phyloP scores from a whole-genome alignment of 2,888 invertebrate genomes.

The Ochropleura leucogaster region DNA sequence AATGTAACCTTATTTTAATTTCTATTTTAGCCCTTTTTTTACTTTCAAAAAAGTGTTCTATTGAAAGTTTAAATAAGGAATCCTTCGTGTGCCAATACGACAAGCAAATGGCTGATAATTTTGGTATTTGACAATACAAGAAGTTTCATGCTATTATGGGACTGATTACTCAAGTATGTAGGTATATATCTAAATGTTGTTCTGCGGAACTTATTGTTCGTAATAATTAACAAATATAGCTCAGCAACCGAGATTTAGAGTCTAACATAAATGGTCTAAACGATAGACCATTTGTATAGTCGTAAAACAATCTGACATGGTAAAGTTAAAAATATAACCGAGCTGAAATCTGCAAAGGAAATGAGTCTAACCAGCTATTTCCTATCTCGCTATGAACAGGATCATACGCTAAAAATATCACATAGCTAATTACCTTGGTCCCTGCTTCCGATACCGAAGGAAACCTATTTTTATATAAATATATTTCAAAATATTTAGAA shows the following conservation, averaged over 20 bases:
- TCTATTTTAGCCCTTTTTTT: background rate
- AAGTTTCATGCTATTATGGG: background rate
- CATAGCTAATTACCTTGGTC: background rate
- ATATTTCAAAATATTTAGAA: too few relatives aligned
- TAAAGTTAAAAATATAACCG: conserved; percentile 12
- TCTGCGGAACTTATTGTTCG: background rate
- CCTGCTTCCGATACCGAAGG: too few relatives aligned
- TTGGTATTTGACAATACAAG: background rate
- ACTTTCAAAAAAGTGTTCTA: too few relatives aligned
- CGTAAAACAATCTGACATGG: conserved; percentile 18
- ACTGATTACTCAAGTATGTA: background rate
- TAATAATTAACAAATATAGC: conserved; percentile 3
- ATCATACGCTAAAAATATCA: conserved; percentile 59
- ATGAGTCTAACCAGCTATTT: conserved; percentile 56
- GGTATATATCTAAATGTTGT: background rate
- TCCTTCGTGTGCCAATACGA: background rate
- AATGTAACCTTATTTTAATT: too few relatives aligned
- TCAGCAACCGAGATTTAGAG: background rate
- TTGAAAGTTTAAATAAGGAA: background rate
- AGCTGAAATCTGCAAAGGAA: conserved; percentile 42
- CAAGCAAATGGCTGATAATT: background rate
- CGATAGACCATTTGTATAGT: background rate
- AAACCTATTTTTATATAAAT: too few relatives aligned
- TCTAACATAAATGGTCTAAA: too few relatives aligned
- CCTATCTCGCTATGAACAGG: conserved; percentile 46